Evolutionary conservation across 2,888 invertebrate species (phyloP).

Genomic region (Harmothoe impar): DNA sequence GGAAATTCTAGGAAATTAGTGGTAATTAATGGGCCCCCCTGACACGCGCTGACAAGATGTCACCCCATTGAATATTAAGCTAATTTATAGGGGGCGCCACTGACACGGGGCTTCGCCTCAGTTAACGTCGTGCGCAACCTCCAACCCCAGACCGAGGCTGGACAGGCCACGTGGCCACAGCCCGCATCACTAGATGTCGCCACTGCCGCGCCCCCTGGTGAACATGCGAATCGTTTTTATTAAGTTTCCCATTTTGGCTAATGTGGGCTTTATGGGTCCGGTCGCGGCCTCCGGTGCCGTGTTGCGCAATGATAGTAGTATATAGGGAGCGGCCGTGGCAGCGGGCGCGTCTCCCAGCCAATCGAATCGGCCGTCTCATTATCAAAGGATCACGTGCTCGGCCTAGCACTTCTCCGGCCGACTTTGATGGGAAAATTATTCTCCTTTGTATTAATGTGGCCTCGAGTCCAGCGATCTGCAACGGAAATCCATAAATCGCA

Average conservation of each 20-base stretch:
- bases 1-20: constrained; percentile 47
- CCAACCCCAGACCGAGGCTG: constrained; percentile 41
- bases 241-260: constrained; percentile 46
- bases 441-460: constrained; percentile 54
- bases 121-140: constrained; percentile 53
- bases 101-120: constrained; percentile 50
- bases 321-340: constrained; percentile 4
- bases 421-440: constrained; percentile 56
- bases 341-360: not conserved
- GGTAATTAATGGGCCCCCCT: constrained; percentile 42
- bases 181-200: not conserved
- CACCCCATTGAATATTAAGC: constrained; percentile 55
- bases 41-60: constrained; percentile 52
- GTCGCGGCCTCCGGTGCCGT: not conserved
- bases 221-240: constrained; percentile 54
- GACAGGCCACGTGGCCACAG: not conserved
- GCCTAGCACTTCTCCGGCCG: constrained; percentile 31
- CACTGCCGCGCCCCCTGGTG: not conserved
- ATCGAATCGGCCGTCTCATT: constrained; percentile 51
- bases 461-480: constrained; percentile 41
- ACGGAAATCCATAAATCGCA: constrained; percentile 53
- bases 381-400: constrained; percentile 51
- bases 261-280: constrained; percentile 31
- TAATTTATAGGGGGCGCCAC: constrained; percentile 57
- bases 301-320: constrained; percentile 55